Evolutionary conservation across 2,888 invertebrate species (phyloP).

Genomic region (Pammene fasciana): DNA sequence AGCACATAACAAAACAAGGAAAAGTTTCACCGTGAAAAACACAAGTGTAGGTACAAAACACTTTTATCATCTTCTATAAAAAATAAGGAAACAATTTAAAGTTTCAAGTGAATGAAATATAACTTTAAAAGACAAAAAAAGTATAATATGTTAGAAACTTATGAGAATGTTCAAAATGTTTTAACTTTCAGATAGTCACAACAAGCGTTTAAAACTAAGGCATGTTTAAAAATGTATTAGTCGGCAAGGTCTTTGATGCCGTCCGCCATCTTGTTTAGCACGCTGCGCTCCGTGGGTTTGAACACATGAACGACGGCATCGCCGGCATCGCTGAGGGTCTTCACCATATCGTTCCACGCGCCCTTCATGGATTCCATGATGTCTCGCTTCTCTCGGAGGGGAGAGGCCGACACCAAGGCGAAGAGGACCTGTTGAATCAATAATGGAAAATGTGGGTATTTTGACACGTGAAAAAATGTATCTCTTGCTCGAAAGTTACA

Average conservation of each 20-base stretch:
- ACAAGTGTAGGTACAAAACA: not conserved
- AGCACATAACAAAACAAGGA: no score
- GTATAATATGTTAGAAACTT: no score
- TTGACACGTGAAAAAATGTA: not conserved
- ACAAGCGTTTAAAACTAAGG: constrained; percentile 37
- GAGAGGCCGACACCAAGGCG: constrained; percentile 54
- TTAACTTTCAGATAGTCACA: not conserved
- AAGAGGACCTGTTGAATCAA: constrained; percentile 54
- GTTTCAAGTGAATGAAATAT: no score
- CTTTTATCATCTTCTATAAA: no score
- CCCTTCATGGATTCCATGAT: constrained; percentile 72
- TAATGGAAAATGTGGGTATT: not conserved
- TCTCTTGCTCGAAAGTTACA: not conserved
- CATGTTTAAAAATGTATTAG: constrained; percentile 46
- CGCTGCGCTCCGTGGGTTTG: constrained; percentile 72
- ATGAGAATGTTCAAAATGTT: not conserved
- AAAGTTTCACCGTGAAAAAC: no score
- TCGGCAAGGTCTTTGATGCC: constrained; percentile 59
- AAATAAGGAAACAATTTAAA: no score
- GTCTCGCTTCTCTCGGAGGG: constrained; percentile 64
- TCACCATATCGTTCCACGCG: constrained; percentile 70
- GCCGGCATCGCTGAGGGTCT: constrained; percentile 67
- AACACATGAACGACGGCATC: constrained; percentile 74
- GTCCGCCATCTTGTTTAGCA: constrained; percentile 67
- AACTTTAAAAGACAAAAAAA: no score